Percentiles rank a stretch among this genome's conserved stretches.
Evolutionary conservation across 1,140 invertebrate species (phyloP).

Genomic region (Pygmarrhopalites habei): DNA sequence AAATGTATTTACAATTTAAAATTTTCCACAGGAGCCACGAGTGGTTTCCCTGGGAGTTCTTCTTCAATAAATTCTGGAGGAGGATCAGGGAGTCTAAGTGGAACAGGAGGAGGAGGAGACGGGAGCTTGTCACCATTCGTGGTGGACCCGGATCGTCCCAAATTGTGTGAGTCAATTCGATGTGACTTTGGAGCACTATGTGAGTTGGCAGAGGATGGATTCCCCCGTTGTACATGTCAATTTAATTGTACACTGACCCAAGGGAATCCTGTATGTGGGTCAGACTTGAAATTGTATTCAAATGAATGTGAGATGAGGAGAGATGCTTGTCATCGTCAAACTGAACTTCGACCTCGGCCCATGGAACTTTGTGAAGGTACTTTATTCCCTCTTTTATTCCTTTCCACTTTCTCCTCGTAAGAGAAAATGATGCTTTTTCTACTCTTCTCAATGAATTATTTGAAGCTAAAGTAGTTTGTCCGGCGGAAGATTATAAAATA

Average conservation of each 20-base stretch:
- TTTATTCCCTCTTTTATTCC: neutral
- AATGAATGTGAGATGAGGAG: slow-evolving; percentile 79
- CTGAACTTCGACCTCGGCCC: slow-evolving; percentile 67
- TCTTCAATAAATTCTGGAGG: neutral
- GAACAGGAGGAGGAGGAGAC: neutral
- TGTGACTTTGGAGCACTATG: slow-evolving; percentile 70
- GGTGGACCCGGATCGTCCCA: slow-evolving; percentile 3
- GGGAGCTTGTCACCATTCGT: neutral
- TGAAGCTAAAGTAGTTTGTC: neutral
- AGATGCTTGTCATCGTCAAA: slow-evolving; percentile 73
- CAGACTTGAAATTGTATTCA: slow-evolving; percentile 69
- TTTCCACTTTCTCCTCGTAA: neutral
- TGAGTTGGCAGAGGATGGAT: slow-evolving; percentile 64
- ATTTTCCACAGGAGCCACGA: neutral
- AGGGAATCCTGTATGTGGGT: slow-evolving; percentile 64
- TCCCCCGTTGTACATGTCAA: slow-evolving; percentile 66
- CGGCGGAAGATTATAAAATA: neutral
- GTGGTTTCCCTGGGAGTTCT: neutral
- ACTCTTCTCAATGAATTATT: neutral
- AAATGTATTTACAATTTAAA: no score
- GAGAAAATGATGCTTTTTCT: neutral
- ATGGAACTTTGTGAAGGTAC: slow-evolving; percentile 74
- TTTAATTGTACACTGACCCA: slow-evolving; percentile 38
- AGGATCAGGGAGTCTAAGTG: neutral
- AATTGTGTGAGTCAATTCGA: slow-evolving; percentile 21